These are phyloP conservation scores for Macrotis lagotis DNA, from an alignment of 2,113 vertebrate genomes.

Conservation along the genomic window DNA sequence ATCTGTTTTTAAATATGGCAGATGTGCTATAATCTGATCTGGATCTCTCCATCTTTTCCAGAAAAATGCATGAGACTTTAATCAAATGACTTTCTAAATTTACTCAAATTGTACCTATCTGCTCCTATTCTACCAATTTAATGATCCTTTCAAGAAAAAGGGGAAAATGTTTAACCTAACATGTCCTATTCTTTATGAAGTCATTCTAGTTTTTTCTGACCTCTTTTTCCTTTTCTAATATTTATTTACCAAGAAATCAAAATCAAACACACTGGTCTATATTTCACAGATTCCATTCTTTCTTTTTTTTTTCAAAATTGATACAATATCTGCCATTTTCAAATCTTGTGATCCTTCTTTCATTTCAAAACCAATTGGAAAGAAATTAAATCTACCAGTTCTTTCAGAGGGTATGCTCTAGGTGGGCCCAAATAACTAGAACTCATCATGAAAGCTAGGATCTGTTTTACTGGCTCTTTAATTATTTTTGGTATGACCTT, in stretches of 20 bases:
- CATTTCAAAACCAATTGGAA: neutral
- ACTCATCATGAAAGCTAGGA: neutral
- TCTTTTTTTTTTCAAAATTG: neutral
- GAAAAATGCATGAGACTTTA: neutral
- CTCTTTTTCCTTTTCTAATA: neutral
- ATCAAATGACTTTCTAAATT: neutral
- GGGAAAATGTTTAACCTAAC: neutral
- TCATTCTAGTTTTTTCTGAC: neutral
- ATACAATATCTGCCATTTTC: neutral
- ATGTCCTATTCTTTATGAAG: neutral
- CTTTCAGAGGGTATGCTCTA: neutral
- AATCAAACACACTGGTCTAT: neutral
- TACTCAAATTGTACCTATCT: neutral
- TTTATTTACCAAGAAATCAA: neutral
- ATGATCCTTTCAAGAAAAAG: neutral
- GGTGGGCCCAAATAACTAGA: neutral
- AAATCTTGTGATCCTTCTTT: neutral
- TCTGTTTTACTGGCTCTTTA: neutral
- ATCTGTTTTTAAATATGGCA: neutral
- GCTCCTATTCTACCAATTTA: neutral
- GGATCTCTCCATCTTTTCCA: neutral
- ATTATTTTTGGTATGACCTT: neutral
- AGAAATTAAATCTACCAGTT: neutral
- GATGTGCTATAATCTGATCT: neutral
- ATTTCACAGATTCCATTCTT: neutral